phyloP scores from a whole-genome alignment of 2,888 invertebrate genomes.

The Ormia ochracea region DNA sequence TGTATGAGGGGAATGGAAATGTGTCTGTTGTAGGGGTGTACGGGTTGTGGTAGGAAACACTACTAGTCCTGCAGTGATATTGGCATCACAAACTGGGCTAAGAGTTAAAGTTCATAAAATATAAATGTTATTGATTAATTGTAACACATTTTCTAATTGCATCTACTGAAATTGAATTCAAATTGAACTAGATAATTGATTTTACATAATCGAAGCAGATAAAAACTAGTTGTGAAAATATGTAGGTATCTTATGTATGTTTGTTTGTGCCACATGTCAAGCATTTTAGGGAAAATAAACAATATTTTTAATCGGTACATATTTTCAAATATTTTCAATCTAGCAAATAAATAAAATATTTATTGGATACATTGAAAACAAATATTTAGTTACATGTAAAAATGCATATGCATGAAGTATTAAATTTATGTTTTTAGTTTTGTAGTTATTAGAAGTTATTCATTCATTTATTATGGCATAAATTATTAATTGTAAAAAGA shows the following conservation, averaged over 20 bases:
- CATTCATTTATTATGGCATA: too few species aligned
- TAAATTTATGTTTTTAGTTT: background rate
- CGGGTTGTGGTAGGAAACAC: too few species aligned
- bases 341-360: conserved; percentile 11
- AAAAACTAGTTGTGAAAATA: too few species aligned
- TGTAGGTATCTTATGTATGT: background rate
- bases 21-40: background rate
- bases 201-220: conserved; percentile 29
- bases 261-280: background rate
- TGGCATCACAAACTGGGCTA: background rate
- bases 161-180: conserved; percentile 52
- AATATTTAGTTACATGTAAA: background rate
- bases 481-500: too few species aligned
- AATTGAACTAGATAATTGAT: conserved; percentile 47
- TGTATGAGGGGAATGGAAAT: background rate
- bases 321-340: background rate
- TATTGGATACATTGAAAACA: conserved; percentile 5
- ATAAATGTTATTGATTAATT: conserved; percentile 53
- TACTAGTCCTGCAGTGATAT: background rate
- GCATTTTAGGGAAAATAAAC: too few species aligned
- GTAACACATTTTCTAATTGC: conserved; percentile 58
- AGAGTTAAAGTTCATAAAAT: conserved; percentile 49
- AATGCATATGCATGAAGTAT: background rate
- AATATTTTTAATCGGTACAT: conserved; percentile 6
- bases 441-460: too few species aligned